Evolutionary conservation across 2,797 vertebrate species (phyloP).

Genomic region (Allobates femoralis): DNA sequence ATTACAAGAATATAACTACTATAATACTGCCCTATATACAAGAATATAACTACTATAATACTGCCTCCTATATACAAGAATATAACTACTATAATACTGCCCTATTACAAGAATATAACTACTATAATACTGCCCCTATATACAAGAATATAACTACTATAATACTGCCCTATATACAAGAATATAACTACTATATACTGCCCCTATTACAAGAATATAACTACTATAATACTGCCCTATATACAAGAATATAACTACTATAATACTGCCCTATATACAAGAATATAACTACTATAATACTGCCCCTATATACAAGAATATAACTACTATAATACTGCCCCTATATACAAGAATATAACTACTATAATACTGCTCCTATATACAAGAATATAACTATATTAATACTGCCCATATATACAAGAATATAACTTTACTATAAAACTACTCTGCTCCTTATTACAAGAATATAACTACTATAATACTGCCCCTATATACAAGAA

Average conservation of each 20-base stretch:
- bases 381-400: too few species aligned
- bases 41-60: constrained; percentile 20
- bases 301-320: background rate
- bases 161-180: too few species aligned
- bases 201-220: constrained; percentile 18
- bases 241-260: background rate
- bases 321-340: background rate
- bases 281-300: too few species aligned
- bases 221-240: constrained; percentile 6
- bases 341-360: constrained; percentile 3
- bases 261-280: too few species aligned
- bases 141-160: constrained; percentile 17
- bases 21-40: too few species aligned
- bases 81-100: constrained; percentile 14
- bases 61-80: background rate
- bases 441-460: background rate
- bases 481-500: too few species aligned
- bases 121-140: background rate
- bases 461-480: constrained; percentile 16
- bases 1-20: constrained; percentile 8
- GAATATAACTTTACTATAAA: too few species aligned
- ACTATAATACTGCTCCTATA: background rate
- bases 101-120: constrained; percentile 8
- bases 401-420: background rate
- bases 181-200: too few species aligned